Percentiles rank a stretch among this genome's conserved stretches.
Conservation (phyloP, 2,888 invertebrate genomes). For the Lycophotia porphyrea region DNA sequence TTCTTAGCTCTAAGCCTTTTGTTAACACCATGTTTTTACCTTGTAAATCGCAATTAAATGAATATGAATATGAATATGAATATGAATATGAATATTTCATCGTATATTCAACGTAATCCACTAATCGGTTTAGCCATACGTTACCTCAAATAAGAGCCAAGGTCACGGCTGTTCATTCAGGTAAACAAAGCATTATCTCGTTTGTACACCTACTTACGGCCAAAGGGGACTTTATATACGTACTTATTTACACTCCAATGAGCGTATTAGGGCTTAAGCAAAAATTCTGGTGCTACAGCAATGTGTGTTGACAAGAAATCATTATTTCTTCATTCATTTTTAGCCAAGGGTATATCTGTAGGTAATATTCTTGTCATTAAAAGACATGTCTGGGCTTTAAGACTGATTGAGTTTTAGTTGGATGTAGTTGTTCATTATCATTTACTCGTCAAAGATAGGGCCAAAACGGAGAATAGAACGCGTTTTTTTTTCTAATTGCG, state of each 20-base stretch:
- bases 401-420: background rate
- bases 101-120: constrained; percentile 39
- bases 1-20: no score
- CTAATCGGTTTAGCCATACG: constrained; percentile 49
- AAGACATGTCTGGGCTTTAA: no score
- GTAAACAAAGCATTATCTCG: constrained; percentile 48
- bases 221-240: constrained; percentile 20
- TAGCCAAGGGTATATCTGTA: background rate
- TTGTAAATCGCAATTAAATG: no score
- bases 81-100: no score
- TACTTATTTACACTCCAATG: constrained; percentile 42
- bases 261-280: constrained; percentile 20
- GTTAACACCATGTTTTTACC: no score
- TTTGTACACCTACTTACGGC: constrained; percentile 32
- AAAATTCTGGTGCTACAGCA: constrained; percentile 2
- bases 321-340: background rate
- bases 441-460: background rate
- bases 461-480: background rate
- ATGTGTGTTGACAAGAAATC: background rate
- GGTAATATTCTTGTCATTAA: background rate
- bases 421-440: background rate
- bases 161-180: constrained; percentile 40
- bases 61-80: no score
- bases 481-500: background rate
- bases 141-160: constrained; percentile 34